Evolutionary conservation across 2,888 invertebrate genomes (phyloP), one percentile per base, ranked within the genome.

Genomic region (Tricholauxania praeusta): DNA sequence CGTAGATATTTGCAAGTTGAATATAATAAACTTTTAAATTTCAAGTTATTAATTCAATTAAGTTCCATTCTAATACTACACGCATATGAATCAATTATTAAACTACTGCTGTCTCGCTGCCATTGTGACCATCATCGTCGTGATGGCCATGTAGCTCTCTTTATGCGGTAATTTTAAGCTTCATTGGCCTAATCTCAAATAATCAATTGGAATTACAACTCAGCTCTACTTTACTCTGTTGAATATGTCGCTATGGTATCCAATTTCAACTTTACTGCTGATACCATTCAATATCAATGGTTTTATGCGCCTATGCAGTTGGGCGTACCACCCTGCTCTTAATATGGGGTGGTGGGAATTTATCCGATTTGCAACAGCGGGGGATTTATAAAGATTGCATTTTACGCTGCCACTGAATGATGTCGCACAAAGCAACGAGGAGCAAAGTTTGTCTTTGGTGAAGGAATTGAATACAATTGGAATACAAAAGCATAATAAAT

Each of bases 81-180:
- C 53, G 68, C 49, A 48, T 57, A 49, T 68, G 57, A 68, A n/a
- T 68, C 49, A 49, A 49, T 47, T 49, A 68, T 59, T 49, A 59
- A 39, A 19, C 55, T 15, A 17, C 47, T 32, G 47, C 22, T 55
- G 28, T 10, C 19, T 7, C 53, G 22, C 17, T 66, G 57, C 14
- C n/a, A 17, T 4, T 49, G 2, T 28, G 19, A 12, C 51, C 49
- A 51, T 12, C 12, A 12, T 10, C 2, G 7, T 12, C 22, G 28
- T 28, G 1, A 32, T 59, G 17, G 39, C 53, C 59, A 28, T 67
- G 49, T 32, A 62, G 52, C 70, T 32, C 68, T 51, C 67, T 72
- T 62, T 70, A 69, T 74, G 74, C 66, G 70, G 74, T 72, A 74
- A 74, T 74, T 74, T 72, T 72, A 72, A 74, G 74, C 72, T 74